phyloP scores from a whole-genome alignment of 2,888 invertebrate genomes.

The Pristionchus mayeri region DNA sequence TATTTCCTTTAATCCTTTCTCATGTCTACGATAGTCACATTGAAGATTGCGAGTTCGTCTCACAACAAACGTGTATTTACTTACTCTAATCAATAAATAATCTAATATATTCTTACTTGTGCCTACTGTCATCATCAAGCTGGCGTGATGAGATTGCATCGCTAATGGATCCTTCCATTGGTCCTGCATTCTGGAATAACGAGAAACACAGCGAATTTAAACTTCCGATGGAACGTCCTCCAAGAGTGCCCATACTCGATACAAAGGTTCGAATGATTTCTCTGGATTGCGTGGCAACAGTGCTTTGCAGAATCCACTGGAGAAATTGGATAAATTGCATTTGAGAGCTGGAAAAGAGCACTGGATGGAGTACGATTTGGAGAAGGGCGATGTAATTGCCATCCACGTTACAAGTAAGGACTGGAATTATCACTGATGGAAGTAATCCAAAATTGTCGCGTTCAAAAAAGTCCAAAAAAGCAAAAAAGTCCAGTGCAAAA shows the following conservation, averaged over 20 bases:
- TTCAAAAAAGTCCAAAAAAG: too few species aligned
- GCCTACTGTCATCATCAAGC: constrained; percentile 50
- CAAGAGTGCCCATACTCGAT: not conserved
- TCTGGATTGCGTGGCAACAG: not conserved
- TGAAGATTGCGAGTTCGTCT: too few species aligned
- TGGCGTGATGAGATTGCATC: constrained; percentile 25
- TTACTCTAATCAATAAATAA: too few species aligned
- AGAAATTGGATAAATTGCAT: not conserved
- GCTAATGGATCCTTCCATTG: not conserved
- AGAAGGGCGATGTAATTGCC: not conserved
- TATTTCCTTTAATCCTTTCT: too few species aligned
- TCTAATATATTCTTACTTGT: constrained; percentile 51
- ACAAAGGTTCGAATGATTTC: not conserved
- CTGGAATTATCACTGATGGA: too few species aligned
- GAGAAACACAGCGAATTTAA: constrained; percentile 28
- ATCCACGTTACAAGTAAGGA: not conserved
- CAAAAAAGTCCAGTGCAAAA: too few species aligned
- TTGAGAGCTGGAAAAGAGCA: constrained; percentile 19
- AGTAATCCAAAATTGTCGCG: too few species aligned
- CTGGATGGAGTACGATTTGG: constrained; percentile 2
- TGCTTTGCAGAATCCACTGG: not conserved
- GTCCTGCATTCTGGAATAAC: constrained; percentile 40
- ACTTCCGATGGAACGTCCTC: not conserved
- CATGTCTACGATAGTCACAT: too few species aligned
- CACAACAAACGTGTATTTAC: too few species aligned